A percentile compares a stretch with the other conserved stretches of the same genome.
These are phyloP conservation scores for Anastrepha ludens DNA, from an alignment of 1,140 invertebrate genomes.

Conservation along the genomic window DNA sequence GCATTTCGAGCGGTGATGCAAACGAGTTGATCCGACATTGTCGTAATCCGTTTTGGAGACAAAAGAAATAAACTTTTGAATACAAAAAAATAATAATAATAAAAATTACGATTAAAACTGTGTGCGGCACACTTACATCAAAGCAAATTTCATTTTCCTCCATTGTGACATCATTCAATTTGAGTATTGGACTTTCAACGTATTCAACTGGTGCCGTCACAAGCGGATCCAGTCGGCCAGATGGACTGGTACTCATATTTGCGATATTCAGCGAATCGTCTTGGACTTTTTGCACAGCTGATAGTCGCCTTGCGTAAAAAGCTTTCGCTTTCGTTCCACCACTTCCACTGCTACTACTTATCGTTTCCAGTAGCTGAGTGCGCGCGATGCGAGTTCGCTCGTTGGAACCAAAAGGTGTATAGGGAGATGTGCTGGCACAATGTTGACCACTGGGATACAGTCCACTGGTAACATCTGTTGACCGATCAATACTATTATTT, in stretches of 20 bases:
- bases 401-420: constrained; percentile 61
- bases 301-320: constrained; percentile 61
- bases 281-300: constrained; percentile 66
- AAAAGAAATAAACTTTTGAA: no score
- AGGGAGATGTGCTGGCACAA: constrained; percentile 43
- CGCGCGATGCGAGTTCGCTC: constrained; percentile 67
- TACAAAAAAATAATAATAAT: background rate
- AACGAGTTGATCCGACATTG: no score
- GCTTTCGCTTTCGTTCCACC: constrained; percentile 57
- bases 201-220: constrained; percentile 57
- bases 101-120: background rate
- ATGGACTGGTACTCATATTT: constrained; percentile 70
- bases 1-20: no score
- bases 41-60: no score
- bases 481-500: constrained; percentile 16
- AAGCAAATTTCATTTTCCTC: constrained; percentile 36
- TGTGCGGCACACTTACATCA: constrained; percentile 14
- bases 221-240: constrained; percentile 67
- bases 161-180: constrained; percentile 55
- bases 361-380: constrained; percentile 19
- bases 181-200: constrained; percentile 56
- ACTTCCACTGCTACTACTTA: constrained; percentile 54
- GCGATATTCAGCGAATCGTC: constrained; percentile 66
- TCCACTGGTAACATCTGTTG: constrained; percentile 11
- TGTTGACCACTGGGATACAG: background rate